Evolutionary conservation across 2,888 invertebrate genomes (phyloP).

Genomic region (Stenoptilia bipunctidactyla): DNA sequence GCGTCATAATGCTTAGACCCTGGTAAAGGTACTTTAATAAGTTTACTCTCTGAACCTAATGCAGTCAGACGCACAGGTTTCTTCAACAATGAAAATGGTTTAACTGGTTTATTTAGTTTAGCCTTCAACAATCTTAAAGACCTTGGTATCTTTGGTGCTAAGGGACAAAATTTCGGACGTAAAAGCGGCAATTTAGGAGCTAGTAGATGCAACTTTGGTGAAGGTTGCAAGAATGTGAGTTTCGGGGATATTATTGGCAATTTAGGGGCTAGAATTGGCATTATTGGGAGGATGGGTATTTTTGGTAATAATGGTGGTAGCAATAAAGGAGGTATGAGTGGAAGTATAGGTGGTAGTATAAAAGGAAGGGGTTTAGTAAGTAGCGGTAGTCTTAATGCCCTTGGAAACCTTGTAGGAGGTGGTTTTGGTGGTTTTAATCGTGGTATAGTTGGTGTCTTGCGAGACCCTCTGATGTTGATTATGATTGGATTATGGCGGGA

Average conservation of each 20-base stretch:
- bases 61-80: too few relatives aligned
- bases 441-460: conserved; percentile 17
- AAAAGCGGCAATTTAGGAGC: background rate
- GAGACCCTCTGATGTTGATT: conserved; percentile 23
- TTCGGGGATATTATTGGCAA: background rate
- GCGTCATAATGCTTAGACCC: too few relatives aligned
- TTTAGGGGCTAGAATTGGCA: background rate
- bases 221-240: background rate
- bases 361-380: conserved; percentile 10
- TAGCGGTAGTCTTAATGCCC: background rate
- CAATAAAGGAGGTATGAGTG: conserved; percentile 9
- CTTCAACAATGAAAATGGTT: too few relatives aligned
- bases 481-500: conserved; percentile 30
- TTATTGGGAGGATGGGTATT: conserved; percentile 1
- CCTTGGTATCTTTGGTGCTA: background rate
- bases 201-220: background rate
- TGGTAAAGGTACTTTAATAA: too few relatives aligned
- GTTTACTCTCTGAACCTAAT: too few relatives aligned
- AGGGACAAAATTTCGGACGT: background rate
- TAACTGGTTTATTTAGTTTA: too few relatives aligned
- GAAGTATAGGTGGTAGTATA: conserved; percentile 18
- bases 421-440: conserved; percentile 9
- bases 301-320: conserved; percentile 18
- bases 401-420: conserved; percentile 8
- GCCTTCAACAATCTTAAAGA: too few relatives aligned